These are phyloP conservation scores for Coregonus ussuriensis DNA, from an alignment of 2,797 vertebrate genomes.

Conservation along the genomic window DNA sequence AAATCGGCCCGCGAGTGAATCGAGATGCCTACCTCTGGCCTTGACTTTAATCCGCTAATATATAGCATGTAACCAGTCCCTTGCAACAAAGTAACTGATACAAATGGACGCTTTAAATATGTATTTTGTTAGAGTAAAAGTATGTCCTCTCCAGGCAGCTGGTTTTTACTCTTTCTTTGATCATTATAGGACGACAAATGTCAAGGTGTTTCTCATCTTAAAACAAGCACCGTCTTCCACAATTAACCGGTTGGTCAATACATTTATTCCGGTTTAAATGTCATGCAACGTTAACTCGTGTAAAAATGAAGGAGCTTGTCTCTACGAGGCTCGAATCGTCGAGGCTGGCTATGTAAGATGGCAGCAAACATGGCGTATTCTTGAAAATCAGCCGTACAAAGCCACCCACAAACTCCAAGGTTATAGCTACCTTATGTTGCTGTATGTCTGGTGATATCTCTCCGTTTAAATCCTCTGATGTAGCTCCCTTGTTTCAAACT, in stretches of 20 bases:
- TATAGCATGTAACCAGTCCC: no score
- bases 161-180: background rate
- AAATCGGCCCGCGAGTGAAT: no score
- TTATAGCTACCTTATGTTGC: conserved; percentile 46
- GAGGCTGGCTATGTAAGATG: background rate
- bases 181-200: background rate
- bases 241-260: background rate
- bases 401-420: background rate
- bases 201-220: background rate
- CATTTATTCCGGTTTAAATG: background rate
- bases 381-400: background rate
- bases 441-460: conserved; percentile 1
- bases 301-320: background rate
- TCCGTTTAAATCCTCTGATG: background rate
- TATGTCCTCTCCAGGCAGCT: background rate
- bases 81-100: background rate
- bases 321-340: background rate
- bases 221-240: background rate
- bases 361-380: conserved; percentile 1
- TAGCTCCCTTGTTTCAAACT: background rate
- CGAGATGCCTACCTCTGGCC: no score
- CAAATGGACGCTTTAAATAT: background rate
- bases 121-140: no score
- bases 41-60: no score
- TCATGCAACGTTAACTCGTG: background rate